A percentile compares a stretch with the other conserved stretches of the same genome.
phyloP scores from a whole-genome alignment of 2,888 invertebrate genomes.

The Cerastoderma edule region DNA sequence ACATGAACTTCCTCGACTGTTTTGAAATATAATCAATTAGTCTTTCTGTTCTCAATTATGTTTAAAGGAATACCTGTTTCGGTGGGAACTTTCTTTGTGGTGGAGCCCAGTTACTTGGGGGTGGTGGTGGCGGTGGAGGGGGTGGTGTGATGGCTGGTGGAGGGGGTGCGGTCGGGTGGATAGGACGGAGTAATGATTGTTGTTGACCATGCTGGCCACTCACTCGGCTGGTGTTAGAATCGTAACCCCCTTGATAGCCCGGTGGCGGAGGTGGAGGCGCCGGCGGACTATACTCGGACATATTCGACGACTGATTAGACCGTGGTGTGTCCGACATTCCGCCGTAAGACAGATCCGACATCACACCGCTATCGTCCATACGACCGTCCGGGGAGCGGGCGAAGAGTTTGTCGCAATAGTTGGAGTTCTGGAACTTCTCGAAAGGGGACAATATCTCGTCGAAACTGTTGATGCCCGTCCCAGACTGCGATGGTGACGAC shows the following conservation, averaged over 20 bases:
- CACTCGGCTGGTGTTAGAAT: constrained; percentile 22
- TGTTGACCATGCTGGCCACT: constrained; percentile 32
- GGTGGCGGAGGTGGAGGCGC: constrained; percentile 46
- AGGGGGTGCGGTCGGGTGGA: constrained; percentile 45
- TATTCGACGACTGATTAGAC: constrained; percentile 50
- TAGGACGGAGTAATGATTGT: constrained; percentile 51
- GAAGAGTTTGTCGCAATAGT: constrained; percentile 67
- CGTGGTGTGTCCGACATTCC: constrained; percentile 58
- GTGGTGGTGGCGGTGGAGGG: constrained; percentile 61
- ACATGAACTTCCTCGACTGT: too few species aligned
- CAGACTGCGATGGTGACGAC: constrained; percentile 35
- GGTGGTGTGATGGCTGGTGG: constrained; percentile 63
- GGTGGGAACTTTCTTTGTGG: constrained; percentile 66
- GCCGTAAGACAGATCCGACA: constrained; percentile 56
- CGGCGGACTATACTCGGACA: constrained; percentile 49
- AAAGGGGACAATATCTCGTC: constrained; percentile 71
- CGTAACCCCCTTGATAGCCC: constrained; percentile 8
- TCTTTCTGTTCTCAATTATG: too few species aligned
- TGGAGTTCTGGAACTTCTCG: constrained; percentile 69
- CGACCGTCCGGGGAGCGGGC: constrained; percentile 51
- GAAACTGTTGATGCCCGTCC: constrained; percentile 64
- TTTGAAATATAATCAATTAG: too few species aligned
- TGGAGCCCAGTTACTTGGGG: constrained; percentile 58
- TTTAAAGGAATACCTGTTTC: constrained; percentile 55
- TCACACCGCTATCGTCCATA: constrained; percentile 63